A percentile compares a stretch with the other conserved stretches of the same genome.
These are phyloP conservation scores for Drosophila yakuba DNA, from an alignment of 1,140 invertebrate genomes.

Conservation along the genomic window DNA sequence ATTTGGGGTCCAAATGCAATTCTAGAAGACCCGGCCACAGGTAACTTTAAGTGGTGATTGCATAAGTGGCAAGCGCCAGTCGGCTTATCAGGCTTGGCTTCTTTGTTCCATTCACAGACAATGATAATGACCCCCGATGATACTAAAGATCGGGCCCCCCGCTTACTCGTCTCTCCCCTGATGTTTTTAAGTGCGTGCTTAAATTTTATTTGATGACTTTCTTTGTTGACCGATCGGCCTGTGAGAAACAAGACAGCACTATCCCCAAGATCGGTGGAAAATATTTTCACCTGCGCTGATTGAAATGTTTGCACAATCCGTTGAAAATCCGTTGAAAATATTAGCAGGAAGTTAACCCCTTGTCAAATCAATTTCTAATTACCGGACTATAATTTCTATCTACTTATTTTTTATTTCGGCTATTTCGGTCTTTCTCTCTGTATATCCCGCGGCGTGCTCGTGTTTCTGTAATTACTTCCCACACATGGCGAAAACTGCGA, in stretches of 20 bases:
- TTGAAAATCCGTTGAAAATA: constrained; percentile 19
- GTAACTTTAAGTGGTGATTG: constrained; percentile 42
- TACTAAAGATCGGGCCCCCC: constrained; percentile 51
- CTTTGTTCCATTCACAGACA: constrained; percentile 35
- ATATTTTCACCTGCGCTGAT: constrained; percentile 68
- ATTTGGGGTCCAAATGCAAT: constrained; percentile 51
- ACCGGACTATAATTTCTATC: constrained; percentile 20
- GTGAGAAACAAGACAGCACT: constrained; percentile 49
- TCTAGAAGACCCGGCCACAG: constrained; percentile 38
- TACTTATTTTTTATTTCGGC: background rate
- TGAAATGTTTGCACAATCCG: constrained; percentile 38
- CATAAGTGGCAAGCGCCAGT: constrained; percentile 55
- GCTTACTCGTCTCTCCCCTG: constrained; percentile 40
- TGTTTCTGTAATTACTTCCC: constrained; percentile 53
- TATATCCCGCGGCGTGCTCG: constrained; percentile 3
- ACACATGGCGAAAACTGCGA: constrained; percentile 34
- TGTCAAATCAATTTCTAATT: constrained; percentile 50
- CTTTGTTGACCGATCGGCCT: constrained; percentile 54
- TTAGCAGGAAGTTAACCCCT: constrained; percentile 34
- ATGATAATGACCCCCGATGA: constrained; percentile 66
- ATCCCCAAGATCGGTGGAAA: constrained; percentile 46
- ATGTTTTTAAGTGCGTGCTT: constrained; percentile 56
- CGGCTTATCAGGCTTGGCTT: constrained; percentile 51
- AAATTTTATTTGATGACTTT: constrained; percentile 72
- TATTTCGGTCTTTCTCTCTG: background rate